These are phyloP conservation scores for Whitmania pigra DNA, from an alignment of 1,140 invertebrate species.

Conservation along the genomic window DNA sequence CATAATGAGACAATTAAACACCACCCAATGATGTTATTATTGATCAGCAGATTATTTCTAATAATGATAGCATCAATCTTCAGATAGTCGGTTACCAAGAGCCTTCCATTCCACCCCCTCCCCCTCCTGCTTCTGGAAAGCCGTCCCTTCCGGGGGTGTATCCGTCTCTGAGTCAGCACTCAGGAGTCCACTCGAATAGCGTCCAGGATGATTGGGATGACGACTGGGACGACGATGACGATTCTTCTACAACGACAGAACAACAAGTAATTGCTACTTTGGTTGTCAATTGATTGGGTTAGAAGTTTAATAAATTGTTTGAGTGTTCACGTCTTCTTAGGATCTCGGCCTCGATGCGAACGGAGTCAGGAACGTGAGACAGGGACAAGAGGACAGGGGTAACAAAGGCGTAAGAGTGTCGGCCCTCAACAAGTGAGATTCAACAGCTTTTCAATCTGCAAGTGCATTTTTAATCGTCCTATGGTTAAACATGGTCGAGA, in stretches of 20 bases:
- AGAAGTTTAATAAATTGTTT: no score
- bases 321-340: no score
- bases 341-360: slow-evolving; percentile 22
- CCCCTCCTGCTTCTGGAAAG: slow-evolving; percentile 12
- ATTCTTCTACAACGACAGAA: slow-evolving; percentile 28
- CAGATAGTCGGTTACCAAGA: slow-evolving; percentile 22
- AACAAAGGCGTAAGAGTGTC: background rate
- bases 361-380: slow-evolving; percentile 25
- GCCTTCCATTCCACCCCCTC: slow-evolving; percentile 23
- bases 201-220: slow-evolving; percentile 60
- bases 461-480: no score
- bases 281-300: slow-evolving; percentile 13
- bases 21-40: background rate
- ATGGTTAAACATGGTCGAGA: no score
- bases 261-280: background rate
- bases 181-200: background rate
- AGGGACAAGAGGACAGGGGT: background rate
- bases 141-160: background rate
- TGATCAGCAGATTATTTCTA: background rate
- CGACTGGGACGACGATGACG: slow-evolving; percentile 77
- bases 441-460: background rate
- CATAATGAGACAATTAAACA: background rate
- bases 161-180: background rate
- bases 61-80: background rate
- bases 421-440: slow-evolving; percentile 11